Conservation (phyloP, 2,797 vertebrate species). For the Paedocypris micromegethes region DNA sequence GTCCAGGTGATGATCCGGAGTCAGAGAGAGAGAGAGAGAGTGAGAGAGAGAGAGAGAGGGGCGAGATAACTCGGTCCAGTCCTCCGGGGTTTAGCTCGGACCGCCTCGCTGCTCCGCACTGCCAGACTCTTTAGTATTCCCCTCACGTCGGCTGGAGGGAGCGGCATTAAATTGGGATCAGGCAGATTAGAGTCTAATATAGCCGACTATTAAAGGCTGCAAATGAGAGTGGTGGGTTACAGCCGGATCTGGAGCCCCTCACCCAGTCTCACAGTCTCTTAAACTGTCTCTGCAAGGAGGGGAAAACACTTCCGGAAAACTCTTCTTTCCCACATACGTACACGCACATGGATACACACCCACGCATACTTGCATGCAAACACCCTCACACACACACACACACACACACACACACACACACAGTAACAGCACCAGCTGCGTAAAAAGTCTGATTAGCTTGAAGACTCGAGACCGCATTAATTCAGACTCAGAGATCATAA, state of each 20-base stretch:
- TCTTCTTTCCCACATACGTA: constrained; percentile 13
- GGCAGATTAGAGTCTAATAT: constrained; percentile 97
- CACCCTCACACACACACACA: background rate
- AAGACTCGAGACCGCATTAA: background rate
- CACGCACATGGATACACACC: background rate
- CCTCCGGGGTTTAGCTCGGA: constrained; percentile 63
- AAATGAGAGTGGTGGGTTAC: constrained; percentile 87
- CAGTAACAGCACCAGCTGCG: background rate
- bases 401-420: background rate
- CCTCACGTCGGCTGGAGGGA: constrained; percentile 74
- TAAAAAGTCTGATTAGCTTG: background rate
- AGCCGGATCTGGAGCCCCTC: constrained; percentile 60
- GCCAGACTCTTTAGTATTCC: constrained; percentile 73
- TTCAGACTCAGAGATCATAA: background rate
- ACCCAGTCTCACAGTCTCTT: constrained; percentile 52
- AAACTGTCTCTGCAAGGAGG: constrained; percentile 11
- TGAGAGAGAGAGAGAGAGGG: constrained; percentile 32
- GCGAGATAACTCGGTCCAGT: constrained; percentile 76
- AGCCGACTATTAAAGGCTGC: constrained; percentile 87
- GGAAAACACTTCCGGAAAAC: background rate
- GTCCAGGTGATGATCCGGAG: constrained; percentile 48
- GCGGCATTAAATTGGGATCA: constrained; percentile 98
- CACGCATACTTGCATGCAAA: background rate
- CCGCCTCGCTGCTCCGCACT: constrained; percentile 65
- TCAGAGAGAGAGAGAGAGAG: constrained; percentile 33